These are phyloP conservation scores for Lasioglossum albipes DNA, from an alignment of 1,140 invertebrate genomes.

Conservation along the genomic window DNA sequence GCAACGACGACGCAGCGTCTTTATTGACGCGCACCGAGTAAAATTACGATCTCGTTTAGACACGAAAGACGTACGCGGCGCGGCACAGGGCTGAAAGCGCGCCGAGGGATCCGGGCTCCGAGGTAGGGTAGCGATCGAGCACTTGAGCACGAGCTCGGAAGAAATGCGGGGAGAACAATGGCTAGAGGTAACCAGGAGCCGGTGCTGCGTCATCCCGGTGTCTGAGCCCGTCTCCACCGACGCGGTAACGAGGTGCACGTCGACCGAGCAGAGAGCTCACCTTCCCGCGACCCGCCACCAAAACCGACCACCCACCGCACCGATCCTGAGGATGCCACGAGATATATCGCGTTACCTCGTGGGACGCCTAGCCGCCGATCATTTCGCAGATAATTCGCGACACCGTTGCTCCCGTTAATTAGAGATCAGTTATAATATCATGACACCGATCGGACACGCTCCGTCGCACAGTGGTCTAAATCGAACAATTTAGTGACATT, in stretches of 20 bases:
- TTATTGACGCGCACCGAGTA: constrained; percentile 14
- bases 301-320: constrained; percentile 59
- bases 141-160: constrained; percentile 78
- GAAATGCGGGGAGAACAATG: constrained; percentile 78
- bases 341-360: constrained; percentile 24
- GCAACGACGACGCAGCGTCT: constrained; percentile 23
- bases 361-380: neutral
- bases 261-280: constrained; percentile 42
- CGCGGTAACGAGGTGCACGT: constrained; percentile 69
- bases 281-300: constrained; percentile 47
- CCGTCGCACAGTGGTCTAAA: no score
- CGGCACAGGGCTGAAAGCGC: constrained; percentile 38
- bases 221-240: constrained; percentile 68
- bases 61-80: constrained; percentile 30
- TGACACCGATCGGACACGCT: neutral
- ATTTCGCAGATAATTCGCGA: constrained; percentile 3
- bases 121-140: constrained; percentile 74
- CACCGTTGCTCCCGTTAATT: neutral
- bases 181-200: constrained; percentile 74
- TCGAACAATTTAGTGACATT: no score
- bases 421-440: constrained; percentile 4
- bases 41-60: constrained; percentile 45
- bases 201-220: constrained; percentile 75
- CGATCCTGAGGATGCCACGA: neutral
- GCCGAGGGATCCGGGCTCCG: constrained; percentile 59